A percentile compares a stretch with the other conserved stretches of the same genome.
Conservation (phyloP, 2,113 vertebrate species). For the Cynocephalus volans region DNA sequence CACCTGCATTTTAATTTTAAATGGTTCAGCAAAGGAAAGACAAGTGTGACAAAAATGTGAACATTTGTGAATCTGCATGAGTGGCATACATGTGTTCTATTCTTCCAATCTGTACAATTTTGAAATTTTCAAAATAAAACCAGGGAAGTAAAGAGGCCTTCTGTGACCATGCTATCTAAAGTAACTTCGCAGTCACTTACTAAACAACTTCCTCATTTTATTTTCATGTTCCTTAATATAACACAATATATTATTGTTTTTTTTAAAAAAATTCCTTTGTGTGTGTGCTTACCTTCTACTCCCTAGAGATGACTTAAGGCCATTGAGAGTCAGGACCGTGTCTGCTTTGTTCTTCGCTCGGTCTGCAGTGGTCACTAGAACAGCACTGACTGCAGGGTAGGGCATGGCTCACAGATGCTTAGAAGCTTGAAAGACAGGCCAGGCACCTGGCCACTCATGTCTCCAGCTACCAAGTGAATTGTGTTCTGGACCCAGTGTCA, state of each 20-base stretch:
- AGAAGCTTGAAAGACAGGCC: not conserved
- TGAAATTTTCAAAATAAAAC: conserved; percentile 11
- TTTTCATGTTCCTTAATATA: not conserved
- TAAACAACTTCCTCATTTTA: not conserved
- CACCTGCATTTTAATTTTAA: not conserved
- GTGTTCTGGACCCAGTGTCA: fast-evolving
- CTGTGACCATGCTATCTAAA: not conserved
- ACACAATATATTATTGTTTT: not conserved
- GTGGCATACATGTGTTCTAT: no score
- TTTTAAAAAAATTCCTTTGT: not conserved
- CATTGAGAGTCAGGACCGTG: fast-evolving
- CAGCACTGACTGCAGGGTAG: fast-evolving
- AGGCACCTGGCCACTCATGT: fast-evolving
- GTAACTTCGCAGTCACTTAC: not conserved
- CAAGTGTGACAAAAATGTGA: not conserved
- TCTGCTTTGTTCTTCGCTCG: not conserved
- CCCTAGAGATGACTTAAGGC: not conserved
- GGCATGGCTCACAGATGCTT: fast-evolving
- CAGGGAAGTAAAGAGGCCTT: not conserved
- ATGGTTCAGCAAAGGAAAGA: not conserved
- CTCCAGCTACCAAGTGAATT: not conserved
- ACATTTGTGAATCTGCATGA: not conserved
- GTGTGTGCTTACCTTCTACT: not conserved
- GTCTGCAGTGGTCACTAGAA: not conserved
- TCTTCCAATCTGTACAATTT: not conserved